Evolutionary conservation across 2,113 vertebrate species (phyloP).

Genomic region (Notarius quadriscutis): DNA sequence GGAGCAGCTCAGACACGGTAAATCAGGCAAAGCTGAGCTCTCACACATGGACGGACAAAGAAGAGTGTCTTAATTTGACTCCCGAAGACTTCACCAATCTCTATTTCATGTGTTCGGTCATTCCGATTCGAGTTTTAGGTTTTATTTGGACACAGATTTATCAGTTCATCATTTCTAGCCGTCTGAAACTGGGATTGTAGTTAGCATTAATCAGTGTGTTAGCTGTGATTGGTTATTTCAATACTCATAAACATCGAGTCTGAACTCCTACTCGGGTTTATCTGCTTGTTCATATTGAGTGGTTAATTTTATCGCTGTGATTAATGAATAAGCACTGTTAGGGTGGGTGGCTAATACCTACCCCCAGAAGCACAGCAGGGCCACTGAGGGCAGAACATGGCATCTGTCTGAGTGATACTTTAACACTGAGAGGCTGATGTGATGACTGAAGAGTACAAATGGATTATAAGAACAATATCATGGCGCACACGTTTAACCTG

Average conservation of each 20-base stretch:
- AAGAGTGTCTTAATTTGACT: background rate
- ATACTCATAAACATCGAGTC: background rate
- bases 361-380: background rate
- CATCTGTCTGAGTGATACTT: background rate
- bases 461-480: no score
- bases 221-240: background rate
- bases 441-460: background rate
- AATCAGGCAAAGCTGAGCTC: background rate
- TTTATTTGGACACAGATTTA: background rate
- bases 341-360: background rate
- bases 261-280: background rate
- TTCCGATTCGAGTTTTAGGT: background rate
- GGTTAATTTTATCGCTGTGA: background rate
- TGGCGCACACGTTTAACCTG: background rate
- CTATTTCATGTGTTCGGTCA: background rate
- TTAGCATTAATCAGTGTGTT: background rate
- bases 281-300: background rate
- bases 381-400: no score
- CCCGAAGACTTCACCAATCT: no score
- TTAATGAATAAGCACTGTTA: constrained; percentile 1
- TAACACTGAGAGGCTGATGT: background rate
- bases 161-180: background rate
- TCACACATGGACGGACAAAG: background rate
- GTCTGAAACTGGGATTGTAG: background rate
- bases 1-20: background rate